phyloP scores from a whole-genome alignment of 2,113 vertebrate species.

The Eretmochelys imbricata region DNA sequence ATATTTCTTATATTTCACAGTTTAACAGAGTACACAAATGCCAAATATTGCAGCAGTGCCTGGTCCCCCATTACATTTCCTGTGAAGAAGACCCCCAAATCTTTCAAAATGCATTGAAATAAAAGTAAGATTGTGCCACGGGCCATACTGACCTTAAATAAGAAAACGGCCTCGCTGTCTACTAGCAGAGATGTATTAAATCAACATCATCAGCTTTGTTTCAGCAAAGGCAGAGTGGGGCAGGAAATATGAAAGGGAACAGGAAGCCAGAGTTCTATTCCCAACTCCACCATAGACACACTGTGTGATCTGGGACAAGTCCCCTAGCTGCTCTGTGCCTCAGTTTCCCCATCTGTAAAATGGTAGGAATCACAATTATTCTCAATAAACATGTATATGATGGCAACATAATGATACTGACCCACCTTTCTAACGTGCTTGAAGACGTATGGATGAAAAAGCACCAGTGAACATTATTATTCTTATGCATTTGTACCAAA shows the following conservation, averaged over 20 bases:
- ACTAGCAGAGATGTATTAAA: background rate
- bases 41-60: background rate
- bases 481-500: background rate
- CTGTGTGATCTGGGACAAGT: background rate
- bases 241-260: background rate
- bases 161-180: background rate
- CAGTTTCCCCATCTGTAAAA: background rate
- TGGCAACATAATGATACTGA: background rate
- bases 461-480: accelerated
- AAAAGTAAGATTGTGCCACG: background rate
- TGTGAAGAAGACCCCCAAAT: background rate
- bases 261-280: background rate
- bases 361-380: background rate
- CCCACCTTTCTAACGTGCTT: accelerated
- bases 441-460: background rate
- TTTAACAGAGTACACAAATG: background rate
- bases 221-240: too few species aligned
- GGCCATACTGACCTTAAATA: background rate
- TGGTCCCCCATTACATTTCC: too few species aligned
- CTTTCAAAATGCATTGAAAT: background rate
- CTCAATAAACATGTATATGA: too few species aligned
- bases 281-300: background rate
- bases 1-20: background rate
- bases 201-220: background rate
- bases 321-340: background rate